These are phyloP conservation scores for Prionace glauca DNA, from an alignment of 2,797 vertebrate genomes.

Conservation along the genomic window DNA sequence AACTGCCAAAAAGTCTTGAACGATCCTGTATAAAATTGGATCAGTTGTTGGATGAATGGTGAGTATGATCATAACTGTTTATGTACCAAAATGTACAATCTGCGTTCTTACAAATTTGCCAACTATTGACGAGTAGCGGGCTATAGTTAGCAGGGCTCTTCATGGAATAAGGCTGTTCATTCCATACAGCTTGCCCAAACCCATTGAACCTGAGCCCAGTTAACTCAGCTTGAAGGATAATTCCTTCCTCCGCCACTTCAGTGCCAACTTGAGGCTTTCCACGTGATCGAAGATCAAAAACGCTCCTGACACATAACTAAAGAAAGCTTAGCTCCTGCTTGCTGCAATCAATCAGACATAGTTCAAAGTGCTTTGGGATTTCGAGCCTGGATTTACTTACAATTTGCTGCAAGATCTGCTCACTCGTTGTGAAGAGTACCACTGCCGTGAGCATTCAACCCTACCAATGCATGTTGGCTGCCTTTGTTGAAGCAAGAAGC, in stretches of 20 bases:
- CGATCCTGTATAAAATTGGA: background rate
- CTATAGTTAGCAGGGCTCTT: background rate
- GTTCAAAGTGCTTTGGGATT: constrained; percentile 4
- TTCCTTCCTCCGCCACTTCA: background rate
- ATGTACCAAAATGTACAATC: background rate
- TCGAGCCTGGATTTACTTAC: background rate
- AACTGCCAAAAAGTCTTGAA: background rate
- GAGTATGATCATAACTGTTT: background rate
- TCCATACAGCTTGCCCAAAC: background rate
- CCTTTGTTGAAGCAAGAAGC: background rate
- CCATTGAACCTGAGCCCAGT: background rate
- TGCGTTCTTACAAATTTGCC: background rate
- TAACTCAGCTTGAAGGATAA: background rate
- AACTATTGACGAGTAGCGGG: background rate
- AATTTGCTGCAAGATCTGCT: background rate
- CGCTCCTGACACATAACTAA: background rate
- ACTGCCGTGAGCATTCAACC: background rate
- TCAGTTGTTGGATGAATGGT: background rate
- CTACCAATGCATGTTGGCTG: background rate
- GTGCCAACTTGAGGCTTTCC: background rate
- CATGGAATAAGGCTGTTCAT: background rate
- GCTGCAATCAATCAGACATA: background rate
- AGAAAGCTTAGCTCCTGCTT: background rate
- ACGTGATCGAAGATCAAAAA: background rate
- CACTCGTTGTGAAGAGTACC: background rate